Base-by-base conservation (phyloP, 2,113 vertebrate species). In the Cephalopholis sonnerati region DNA sequence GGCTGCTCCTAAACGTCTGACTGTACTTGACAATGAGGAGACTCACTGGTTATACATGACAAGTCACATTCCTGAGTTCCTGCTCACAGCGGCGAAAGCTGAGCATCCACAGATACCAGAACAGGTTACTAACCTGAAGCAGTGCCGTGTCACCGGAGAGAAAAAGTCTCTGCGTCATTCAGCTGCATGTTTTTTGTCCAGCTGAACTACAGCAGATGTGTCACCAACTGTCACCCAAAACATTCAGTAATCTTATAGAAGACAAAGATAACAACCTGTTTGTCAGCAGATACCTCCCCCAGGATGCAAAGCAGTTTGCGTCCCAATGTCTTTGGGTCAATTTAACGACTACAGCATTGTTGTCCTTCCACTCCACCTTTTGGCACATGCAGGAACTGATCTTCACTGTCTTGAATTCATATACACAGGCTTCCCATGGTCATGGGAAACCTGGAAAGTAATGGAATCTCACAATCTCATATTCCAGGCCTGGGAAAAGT, bases 21-120 rank as follows among this genome's bases (percentile, higher is more conserved):
- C n/a, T 15, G 61, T 48, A 22, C 12, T 5, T 22, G 44, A 67
- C 70, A 44, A 11, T 48, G 64, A 80, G 10, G 12, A 51, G 24
- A 77, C 57, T 6, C 59, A 72, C 85, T 63, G 83, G 90, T 91
- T 88, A 7, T 29, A 79, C 89, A 10, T 11, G 87, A 64, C 20
- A 5, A 68, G 88, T 72, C 74, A 62, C 92, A 92, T 93, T 93
- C 91, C 83, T 58, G 6, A 73, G 57, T 10, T 72, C 53, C 39
- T 59, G 2, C 70, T 84, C 78, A 50, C 12, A 29, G 11, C 3
- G 16, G 9, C 24, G n/a, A 70, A 9, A n/a, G 61, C 65, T 18
- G 44, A 79, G 48, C 70, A 57, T 69, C 72, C 0, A 29, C 18
- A n/a, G 59, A 41, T 20, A 68, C 59, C 64, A 63, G 69, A 79